Base-by-base conservation (phyloP, 2,797 vertebrate species). In the Tiaroga cobitis region DNA sequence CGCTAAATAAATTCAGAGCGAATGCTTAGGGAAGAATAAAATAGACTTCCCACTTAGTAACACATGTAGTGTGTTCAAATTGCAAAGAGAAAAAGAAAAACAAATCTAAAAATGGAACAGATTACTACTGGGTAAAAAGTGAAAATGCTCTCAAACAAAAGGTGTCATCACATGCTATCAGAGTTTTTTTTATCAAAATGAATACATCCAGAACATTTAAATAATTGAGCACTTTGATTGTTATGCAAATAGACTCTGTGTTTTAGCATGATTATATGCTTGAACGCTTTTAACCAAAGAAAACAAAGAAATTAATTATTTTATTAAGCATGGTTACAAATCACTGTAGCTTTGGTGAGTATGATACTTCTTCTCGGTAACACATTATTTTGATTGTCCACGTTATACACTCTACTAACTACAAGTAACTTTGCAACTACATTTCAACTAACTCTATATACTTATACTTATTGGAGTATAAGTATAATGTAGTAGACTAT, bases 161-260 rank as follows among this genome's bases (percentile, higher is more conserved):
- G 5, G 34, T 72, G 9, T 11, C 59, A 72, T 82, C 80, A 59
- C n/a, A 41, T 69, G n/a, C 65, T 70, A 69, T 39, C 79, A 54
- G 32, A 56, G 32, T 21, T 81, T 21, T 69, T 43, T 46, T 43
- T 41, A 2, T 49, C 46, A 49, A 16, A 46, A 21, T 29, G 16
- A 51, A 56, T 21, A 41, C 34, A 37, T 49, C 0, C 1, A 75
- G 18, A 54, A 11, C 26, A 6, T 19, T 5, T 19, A 19, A 24
- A 18, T 19, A 34, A 74, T 37, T 18, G 5, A 37, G 63, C 1
- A 15, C 11, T 68, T 68, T 24, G 41, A 15, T 46, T 79, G 26
- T 15, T 37, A 37, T 49, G 13, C 19, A 39, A n/a, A 65, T 16
- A 19, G 26, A 49, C n/a, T 26, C 3, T 26, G 24, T 61, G 11